A percentile compares a stretch with the other conserved stretches of the same genome.
These are phyloP conservation scores for Papilio glaucus DNA, from an alignment of 1,140 invertebrate genomes.

Conservation along the genomic window DNA sequence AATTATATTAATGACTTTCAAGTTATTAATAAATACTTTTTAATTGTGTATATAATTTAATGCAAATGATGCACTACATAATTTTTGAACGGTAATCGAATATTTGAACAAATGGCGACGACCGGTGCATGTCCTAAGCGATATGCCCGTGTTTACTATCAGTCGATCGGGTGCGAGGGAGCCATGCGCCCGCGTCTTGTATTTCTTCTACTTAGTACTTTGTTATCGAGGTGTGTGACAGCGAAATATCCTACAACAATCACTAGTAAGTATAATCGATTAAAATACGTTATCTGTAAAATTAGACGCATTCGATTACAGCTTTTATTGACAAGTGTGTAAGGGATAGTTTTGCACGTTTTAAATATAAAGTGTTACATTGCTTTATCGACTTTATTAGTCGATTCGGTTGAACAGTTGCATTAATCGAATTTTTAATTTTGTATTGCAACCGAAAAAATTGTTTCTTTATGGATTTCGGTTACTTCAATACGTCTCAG, in stretches of 20 bases:
- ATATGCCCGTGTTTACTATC: slow-evolving; percentile 12
- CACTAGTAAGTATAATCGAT: slow-evolving; percentile 39
- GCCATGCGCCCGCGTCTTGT: slow-evolving; percentile 43
- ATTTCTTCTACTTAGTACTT: slow-evolving; percentile 28
- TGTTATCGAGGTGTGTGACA: slow-evolving; percentile 38
- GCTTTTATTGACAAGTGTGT: background rate
- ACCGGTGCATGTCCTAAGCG: background rate
- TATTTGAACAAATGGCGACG: slow-evolving; percentile 15
- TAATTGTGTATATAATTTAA: background rate
- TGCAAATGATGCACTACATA: background rate
- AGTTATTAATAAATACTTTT: no score
- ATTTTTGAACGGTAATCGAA: slow-evolving; percentile 20
- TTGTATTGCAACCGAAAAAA: background rate
- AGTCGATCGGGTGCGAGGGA: background rate
- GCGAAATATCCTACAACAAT: slow-evolving; percentile 26
- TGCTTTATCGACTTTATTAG: slow-evolving; percentile 27
- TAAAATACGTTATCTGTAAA: slow-evolving; percentile 22
- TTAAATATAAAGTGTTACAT: background rate
- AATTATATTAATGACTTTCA: no score
- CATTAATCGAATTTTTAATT: slow-evolving; percentile 29
- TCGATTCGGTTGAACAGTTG: slow-evolving; percentile 24
- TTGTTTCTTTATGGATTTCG: background rate
- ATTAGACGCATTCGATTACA: background rate
- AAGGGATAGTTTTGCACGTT: background rate
- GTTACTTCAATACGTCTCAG: background rate